phyloP scores from a whole-genome alignment of 2,888 invertebrate species.

The Rotaria socialis region DNA sequence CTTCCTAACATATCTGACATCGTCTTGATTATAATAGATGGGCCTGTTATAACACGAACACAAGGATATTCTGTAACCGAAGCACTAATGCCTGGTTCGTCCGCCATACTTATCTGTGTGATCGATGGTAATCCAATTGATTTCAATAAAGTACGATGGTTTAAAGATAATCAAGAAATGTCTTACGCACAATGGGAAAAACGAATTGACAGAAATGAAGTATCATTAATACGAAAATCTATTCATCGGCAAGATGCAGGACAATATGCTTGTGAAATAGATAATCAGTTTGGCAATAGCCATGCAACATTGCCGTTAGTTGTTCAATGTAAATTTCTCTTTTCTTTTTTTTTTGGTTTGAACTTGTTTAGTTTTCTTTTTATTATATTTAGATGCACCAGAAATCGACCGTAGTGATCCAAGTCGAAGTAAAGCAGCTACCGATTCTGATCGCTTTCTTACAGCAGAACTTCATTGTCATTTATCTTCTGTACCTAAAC shows the following conservation, averaged over 20 bases:
- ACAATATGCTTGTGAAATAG: conserved; percentile 30
- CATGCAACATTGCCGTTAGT: neutral
- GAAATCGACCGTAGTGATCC: conserved; percentile 76
- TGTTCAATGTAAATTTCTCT: neutral
- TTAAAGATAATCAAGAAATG: neutral
- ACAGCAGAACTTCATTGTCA: conserved; percentile 61
- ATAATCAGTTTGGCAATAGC: neutral
- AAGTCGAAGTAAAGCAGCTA: conserved; percentile 76
- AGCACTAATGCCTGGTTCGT: neutral
- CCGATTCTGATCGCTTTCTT: conserved; percentile 52
- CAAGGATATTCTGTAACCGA: neutral
- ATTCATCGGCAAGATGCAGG: neutral
- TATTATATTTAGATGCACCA: conserved; percentile 69
- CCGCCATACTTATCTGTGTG: neutral
- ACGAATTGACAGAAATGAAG: neutral
- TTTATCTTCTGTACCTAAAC: conserved; percentile 28
- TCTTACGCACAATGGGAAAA: neutral
- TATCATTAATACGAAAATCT: neutral
- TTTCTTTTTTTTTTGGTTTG: no score
- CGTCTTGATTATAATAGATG: neutral
- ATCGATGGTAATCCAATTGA: conserved; percentile 24
- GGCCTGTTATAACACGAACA: neutral
- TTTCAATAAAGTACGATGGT: neutral
- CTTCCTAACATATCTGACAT: no score
- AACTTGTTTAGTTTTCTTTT: no score